A percentile compares a stretch with the other conserved stretches of the same genome.
Conservation (phyloP, 30 jellyfish, hydroid and myxozoan species). For the Aurelia aurita complex sp. Pacific region DNA sequence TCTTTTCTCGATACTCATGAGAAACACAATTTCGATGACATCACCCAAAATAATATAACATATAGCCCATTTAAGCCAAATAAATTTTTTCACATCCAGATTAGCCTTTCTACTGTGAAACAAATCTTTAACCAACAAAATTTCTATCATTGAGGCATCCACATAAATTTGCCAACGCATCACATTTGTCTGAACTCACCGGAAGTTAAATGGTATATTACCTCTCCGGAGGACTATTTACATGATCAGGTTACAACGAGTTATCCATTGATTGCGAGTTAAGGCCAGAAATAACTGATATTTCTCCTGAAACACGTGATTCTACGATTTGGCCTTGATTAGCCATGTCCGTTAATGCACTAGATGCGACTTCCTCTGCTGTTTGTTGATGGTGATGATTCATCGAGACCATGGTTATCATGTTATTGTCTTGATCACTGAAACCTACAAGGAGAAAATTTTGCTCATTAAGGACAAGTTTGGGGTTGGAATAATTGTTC, state of each 20-base stretch:
- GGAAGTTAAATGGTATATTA: background rate
- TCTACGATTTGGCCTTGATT: constrained; percentile 48
- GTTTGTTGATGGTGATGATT: constrained; percentile 30
- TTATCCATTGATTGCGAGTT: constrained; percentile 38
- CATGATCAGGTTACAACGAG: background rate
- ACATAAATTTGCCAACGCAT: too few species aligned
- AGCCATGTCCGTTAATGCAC: constrained; percentile 98
- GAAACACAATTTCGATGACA: too few species aligned
- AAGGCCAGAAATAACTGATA: constrained; percentile 50
- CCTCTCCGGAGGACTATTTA: background rate
- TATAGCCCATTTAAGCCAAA: too few species aligned
- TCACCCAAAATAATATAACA: too few species aligned
- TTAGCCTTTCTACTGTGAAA: too few species aligned
- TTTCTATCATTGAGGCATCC: too few species aligned
- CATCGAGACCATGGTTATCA: constrained; percentile 6
- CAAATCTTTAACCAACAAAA: too few species aligned
- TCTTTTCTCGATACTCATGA: too few species aligned
- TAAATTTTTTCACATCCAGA: too few species aligned
- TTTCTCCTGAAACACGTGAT: constrained; percentile 14
- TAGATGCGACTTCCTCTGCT: constrained; percentile 95
- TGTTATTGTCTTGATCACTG: constrained; percentile 4
- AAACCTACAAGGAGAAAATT: background rate
- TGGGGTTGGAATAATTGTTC: too few species aligned
- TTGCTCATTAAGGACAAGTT: too few species aligned
- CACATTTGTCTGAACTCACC: too few species aligned